Evolutionary conservation across 35 echinoderm and acorn worm species (phyloP).

Genomic region (Antedon bifida): DNA sequence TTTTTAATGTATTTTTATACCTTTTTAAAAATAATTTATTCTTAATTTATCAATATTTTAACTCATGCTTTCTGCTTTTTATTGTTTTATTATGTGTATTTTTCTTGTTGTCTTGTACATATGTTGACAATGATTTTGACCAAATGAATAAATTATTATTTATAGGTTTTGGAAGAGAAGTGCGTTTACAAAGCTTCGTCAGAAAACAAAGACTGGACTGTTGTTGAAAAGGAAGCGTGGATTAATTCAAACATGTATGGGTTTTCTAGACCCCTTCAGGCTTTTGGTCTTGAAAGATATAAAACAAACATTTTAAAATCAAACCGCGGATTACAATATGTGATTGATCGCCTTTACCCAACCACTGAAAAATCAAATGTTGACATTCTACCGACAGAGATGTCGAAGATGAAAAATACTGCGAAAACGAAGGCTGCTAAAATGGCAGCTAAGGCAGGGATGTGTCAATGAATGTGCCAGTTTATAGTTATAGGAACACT

Average conservation of each 20-base stretch:
- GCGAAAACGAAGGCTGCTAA: not conserved
- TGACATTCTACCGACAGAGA: not conserved
- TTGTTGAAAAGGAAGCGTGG: slow-evolving; percentile 54
- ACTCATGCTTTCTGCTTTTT: no score
- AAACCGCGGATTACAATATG: slow-evolving; percentile 52
- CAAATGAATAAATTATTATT: no score
- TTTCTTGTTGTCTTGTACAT: no score
- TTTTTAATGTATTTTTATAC: no score
- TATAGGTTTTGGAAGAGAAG: slow-evolving; percentile 82
- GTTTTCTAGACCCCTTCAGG: slow-evolving; percentile 31
- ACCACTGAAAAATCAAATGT: not conserved
- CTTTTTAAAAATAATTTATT: no score
- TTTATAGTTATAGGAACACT: no score
- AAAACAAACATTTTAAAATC: slow-evolving; percentile 66
- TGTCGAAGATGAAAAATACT: not conserved
- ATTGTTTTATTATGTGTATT: no score
- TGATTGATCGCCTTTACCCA: not conserved
- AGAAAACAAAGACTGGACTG: slow-evolving; percentile 62
- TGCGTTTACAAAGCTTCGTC: slow-evolving; percentile 36
- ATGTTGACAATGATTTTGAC: no score
- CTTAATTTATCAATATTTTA: no score
- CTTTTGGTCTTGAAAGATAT: slow-evolving; percentile 72
- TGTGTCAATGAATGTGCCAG: not conserved
- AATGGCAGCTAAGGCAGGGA: slow-evolving; percentile 9
- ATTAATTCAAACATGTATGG: slow-evolving; percentile 60